These are phyloP conservation scores for Atlantisia rogersi DNA, from an alignment of 2,113 vertebrate genomes.

Conservation along the genomic window DNA sequence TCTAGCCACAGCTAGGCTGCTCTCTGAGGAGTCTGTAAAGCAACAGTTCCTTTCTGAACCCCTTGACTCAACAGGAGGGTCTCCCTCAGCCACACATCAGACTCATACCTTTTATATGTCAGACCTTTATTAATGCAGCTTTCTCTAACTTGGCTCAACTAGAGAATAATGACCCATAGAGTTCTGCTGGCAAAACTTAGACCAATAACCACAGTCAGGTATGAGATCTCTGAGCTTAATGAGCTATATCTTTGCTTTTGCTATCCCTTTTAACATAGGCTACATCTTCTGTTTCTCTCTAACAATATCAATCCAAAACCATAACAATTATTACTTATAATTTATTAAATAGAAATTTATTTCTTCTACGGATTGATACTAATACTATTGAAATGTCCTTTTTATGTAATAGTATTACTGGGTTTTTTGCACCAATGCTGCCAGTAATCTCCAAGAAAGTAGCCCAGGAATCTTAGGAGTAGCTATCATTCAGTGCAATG, in stretches of 20 bases:
- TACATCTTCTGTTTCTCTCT: not conserved
- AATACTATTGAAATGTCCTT: not conserved
- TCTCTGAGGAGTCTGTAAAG: too few species aligned
- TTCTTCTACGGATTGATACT: not conserved
- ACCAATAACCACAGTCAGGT: not conserved
- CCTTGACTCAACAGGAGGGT: too few species aligned
- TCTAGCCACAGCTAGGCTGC: too few species aligned
- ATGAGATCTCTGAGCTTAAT: not conserved
- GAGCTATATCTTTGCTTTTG: not conserved
- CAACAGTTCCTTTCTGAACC: too few species aligned
- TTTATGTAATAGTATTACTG: not conserved
- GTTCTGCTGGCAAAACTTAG: not conserved
- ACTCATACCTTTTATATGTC: not conserved
- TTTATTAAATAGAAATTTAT: not conserved
- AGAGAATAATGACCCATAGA: not conserved
- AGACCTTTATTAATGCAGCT: not conserved
- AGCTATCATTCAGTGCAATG: not conserved
- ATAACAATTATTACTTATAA: not conserved
- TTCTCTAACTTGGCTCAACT: not conserved
- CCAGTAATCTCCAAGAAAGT: not conserved
- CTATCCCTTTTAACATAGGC: not conserved
- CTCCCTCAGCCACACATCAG: too few species aligned
- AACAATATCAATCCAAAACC: not conserved
- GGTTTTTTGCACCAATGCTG: not conserved
- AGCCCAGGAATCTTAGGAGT: not conserved